Evolutionary conservation across 1,140 invertebrate genomes (phyloP).

Genomic region (Psilanteris sp.): DNA sequence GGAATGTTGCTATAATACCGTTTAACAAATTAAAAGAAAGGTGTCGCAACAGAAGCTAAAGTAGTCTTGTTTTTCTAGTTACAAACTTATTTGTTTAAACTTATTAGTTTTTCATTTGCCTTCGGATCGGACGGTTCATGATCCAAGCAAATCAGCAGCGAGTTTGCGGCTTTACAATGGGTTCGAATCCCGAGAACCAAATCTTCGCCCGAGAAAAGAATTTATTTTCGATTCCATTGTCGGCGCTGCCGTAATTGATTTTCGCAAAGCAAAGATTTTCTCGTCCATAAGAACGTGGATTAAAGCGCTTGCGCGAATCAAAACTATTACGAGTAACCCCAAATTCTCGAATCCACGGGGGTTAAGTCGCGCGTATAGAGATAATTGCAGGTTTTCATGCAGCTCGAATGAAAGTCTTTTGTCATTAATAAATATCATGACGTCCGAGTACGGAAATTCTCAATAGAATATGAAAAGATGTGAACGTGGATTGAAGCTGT

Average conservation of each 20-base stretch:
- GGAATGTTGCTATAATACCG: slow-evolving; percentile 4
- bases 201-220: too few relatives aligned
- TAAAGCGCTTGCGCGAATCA: slow-evolving; percentile 14
- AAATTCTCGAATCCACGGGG: slow-evolving; percentile 33
- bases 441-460: slow-evolving; percentile 27
- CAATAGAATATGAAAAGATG: slow-evolving; percentile 15
- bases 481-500: slow-evolving; percentile 17
- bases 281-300: slow-evolving; percentile 8
- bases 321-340: slow-evolving; percentile 44
- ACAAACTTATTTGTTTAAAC: too few relatives aligned
- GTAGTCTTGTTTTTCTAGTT: too few relatives aligned
- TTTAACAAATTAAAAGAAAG: slow-evolving; percentile 17
- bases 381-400: slow-evolving; percentile 68
- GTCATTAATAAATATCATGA: slow-evolving; percentile 40
- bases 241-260: slow-evolving; percentile 11
- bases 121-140: too few relatives aligned
- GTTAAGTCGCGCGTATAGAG: slow-evolving; percentile 58
- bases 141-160: too few relatives aligned
- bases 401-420: slow-evolving; percentile 31
- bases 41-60: slow-evolving; percentile 1
- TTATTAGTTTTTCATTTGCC: neutral
- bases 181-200: too few relatives aligned
- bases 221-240: neutral
- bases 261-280: slow-evolving; percentile 10
- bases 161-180: too few relatives aligned